Conservation (phyloP, 2,113 vertebrate species). For the Talpa occidentalis region DNA sequence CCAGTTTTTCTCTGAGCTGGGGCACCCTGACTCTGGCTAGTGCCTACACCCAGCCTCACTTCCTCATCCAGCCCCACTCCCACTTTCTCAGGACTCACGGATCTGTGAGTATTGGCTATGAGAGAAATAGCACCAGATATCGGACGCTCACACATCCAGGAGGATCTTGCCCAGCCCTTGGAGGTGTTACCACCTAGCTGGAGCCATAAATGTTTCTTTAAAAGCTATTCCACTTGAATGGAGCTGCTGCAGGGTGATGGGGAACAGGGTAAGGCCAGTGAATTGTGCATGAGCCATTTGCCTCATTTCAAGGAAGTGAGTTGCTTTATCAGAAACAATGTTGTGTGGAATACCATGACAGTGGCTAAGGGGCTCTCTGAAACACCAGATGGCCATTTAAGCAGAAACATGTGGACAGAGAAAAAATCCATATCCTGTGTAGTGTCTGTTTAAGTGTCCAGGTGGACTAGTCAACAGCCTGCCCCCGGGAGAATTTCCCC, state of each 20-base stretch:
- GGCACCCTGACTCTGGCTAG: too few species aligned
- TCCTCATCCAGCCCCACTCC: background rate
- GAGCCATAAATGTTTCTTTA: background rate
- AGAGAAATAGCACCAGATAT: background rate
- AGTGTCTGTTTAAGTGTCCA: background rate
- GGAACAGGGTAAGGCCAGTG: background rate
- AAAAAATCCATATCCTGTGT: background rate
- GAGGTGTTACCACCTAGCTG: background rate
- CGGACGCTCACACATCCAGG: background rate
- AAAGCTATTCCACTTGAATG: background rate
- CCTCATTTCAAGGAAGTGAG: background rate
- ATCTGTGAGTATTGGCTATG: background rate
- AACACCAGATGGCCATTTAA: background rate
- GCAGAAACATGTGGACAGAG: background rate
- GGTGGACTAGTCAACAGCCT: background rate
- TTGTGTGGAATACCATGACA: background rate
- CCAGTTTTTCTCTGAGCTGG: too few species aligned
- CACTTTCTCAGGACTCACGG: background rate
- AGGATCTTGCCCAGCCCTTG: background rate
- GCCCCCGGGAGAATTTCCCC: background rate
- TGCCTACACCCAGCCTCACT: too few species aligned
- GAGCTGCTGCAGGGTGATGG: background rate
- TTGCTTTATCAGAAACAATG: background rate
- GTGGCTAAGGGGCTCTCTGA: background rate
- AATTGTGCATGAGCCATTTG: background rate